Percentiles rank a stretch among this genome's conserved stretches.
phyloP scores from a whole-genome alignment of 2,113 vertebrate genomes.

The Columba janthina region DNA sequence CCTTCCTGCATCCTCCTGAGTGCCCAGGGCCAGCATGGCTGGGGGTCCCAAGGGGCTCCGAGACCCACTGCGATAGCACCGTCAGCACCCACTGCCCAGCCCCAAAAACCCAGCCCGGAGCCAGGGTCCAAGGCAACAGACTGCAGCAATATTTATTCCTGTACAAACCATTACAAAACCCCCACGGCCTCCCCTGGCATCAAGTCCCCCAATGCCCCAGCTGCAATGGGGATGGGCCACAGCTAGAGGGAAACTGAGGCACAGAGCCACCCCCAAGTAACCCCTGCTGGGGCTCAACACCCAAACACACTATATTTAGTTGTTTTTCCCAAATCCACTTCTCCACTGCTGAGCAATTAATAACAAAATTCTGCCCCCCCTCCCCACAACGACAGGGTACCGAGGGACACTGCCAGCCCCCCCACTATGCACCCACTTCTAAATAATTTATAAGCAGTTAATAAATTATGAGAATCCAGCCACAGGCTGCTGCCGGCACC shows the following conservation, averaged over 20 bases:
- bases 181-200: not conserved
- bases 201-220: not conserved
- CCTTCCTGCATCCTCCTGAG: not conserved
- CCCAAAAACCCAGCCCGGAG: not conserved
- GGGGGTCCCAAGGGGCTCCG: rapidly evolving
- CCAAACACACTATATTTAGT: rapidly evolving
- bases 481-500: not conserved
- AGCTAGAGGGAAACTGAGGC: not conserved
- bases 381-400: too few species aligned
- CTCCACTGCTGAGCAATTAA: not conserved
- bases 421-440: not conserved
- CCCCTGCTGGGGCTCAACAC: not conserved
- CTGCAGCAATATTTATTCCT: slow-evolving; percentile 55
- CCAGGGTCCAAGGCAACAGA: slow-evolving; percentile 30
- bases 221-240: rapidly evolving
- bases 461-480: not conserved
- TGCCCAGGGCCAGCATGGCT: rapidly evolving
- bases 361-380: not conserved
- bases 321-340: not conserved
- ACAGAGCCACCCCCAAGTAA: not conserved
- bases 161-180: slow-evolving; percentile 63
- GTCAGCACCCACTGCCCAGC: not conserved
- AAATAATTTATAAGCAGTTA: not conserved
- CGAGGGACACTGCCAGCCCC: not conserved
- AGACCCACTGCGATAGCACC: not conserved